Evolutionary conservation across 1,140 invertebrate genomes (phyloP).

Genomic region (Trypoxylus dichotomus): DNA sequence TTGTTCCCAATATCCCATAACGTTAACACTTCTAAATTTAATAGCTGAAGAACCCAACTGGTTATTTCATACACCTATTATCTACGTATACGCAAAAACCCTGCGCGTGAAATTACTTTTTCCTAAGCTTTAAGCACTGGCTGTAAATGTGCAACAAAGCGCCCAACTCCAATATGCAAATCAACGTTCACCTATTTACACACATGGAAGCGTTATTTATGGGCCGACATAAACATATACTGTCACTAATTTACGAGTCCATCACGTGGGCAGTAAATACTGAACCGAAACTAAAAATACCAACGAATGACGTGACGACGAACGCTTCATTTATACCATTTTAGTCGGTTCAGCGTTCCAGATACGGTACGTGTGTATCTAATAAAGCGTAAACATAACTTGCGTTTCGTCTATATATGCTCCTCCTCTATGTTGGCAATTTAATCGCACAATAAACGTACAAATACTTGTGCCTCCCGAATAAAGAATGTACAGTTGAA

Average conservation of each 20-base stretch:
- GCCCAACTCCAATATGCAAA: not conserved
- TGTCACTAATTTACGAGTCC: conserved; percentile 17
- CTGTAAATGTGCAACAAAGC: not conserved
- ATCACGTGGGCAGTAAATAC: conserved; percentile 7
- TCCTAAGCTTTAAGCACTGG: not conserved
- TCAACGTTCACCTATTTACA: conserved; percentile 9
- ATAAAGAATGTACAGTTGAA: not conserved
- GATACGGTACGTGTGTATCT: not conserved
- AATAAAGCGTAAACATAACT: not conserved
- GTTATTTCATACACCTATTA: no score
- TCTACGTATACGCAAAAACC: not conserved
- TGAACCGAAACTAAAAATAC: conserved; percentile 20
- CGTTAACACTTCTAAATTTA: no score
- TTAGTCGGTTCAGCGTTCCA: conserved; percentile 8
- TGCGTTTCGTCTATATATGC: not conserved
- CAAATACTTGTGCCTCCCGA: not conserved
- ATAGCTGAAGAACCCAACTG: no score
- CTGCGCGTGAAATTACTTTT: not conserved
- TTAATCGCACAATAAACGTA: conserved; percentile 4
- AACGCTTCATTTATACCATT: conserved; percentile 14
- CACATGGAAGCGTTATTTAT: conserved; percentile 17
- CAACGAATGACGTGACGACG: not conserved
- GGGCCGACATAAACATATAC: conserved; percentile 13
- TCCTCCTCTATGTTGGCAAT: not conserved
- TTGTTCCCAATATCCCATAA: no score